Evolutionary conservation across 2,888 invertebrate species (phyloP), one percentile per base, ranked within the genome.

Genomic region (Automeris io): DNA sequence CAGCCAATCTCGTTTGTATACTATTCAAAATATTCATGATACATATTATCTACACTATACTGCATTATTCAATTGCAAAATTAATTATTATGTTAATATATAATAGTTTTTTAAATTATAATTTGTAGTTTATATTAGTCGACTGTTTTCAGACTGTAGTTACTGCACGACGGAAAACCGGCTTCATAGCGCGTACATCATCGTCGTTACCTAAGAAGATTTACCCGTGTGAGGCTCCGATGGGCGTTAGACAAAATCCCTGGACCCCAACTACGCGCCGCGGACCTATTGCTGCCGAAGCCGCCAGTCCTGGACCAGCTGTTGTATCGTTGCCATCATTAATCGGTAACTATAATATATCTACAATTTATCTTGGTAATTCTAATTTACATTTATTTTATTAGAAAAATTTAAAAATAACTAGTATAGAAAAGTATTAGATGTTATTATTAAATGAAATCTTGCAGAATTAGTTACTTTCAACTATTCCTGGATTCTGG

Each of bases 231-330:
- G 80, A 77, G 19, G 49, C 61, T 41, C 69, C 63, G 49, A 72
- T 73, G 71, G 94, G 93, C 61, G 90, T 93, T 66, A 91, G 93
- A 57, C 96, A 96, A 83, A 90, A 93, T 74, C 92, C 94, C 47
- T 97, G 96, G 96, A 95, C 94, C 40, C 96, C 96, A 25, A 96
- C 96, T 24, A 94, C 94, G 70, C 89, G 96, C 47, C 90, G 95
- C 35, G 96, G 96, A 23, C 94, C 94, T 12, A 96, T 97, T 44
- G 94, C 95, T 32, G 96, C 96, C 2, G 96, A 96, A 82, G 88
- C 90, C 39, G 75, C 81, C n/a, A 95, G 94, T 61, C 96, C 96
- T 12, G 96, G 96, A 40, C 96, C 96, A 19, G 96, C 96, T 12
- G 93, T 93, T 47, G 95, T 96, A 3, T 89, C 92, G 39, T 79